Evolutionary conservation across 2,888 invertebrate species (phyloP).

Genomic region (Ochropleura leucogaster): DNA sequence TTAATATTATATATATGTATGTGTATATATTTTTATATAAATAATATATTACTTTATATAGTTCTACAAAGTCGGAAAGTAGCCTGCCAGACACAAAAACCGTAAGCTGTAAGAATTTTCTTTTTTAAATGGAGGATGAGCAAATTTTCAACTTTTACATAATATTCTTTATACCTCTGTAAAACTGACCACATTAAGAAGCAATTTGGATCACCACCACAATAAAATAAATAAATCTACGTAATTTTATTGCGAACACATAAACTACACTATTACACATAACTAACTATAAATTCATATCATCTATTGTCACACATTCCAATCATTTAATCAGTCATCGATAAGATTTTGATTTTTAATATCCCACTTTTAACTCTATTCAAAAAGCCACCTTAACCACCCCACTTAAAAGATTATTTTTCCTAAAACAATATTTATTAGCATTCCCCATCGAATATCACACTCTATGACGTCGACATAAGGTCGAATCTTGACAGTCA

Average conservation of each 20-base stretch:
- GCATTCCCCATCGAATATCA: background rate
- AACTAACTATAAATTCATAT: conserved; percentile 41
- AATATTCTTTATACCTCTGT: background rate
- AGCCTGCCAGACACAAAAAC: background rate
- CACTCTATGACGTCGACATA: fast-evolving
- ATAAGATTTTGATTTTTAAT: conserved; percentile 59
- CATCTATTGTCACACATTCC: conserved; percentile 37
- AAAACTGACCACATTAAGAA: conserved; percentile 4
- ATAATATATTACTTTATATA: background rate
- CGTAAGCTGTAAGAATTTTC: background rate
- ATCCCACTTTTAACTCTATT: background rate
- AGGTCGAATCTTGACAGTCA: background rate
- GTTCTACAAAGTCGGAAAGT: background rate
- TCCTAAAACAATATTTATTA: background rate
- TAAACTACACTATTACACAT: conserved; percentile 10
- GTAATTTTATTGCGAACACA: conserved; percentile 31
- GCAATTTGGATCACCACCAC: background rate
- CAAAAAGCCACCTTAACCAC: background rate
- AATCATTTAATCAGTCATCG: conserved; percentile 62
- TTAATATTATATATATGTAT: too few species aligned
- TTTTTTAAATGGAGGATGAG: background rate
- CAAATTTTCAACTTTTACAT: background rate
- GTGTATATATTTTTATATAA: too few species aligned
- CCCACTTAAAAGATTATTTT: background rate
- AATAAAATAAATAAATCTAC: conserved; percentile 17